Evolutionary conservation across 2,888 invertebrate genomes (phyloP).

Genomic region (Smittia sp.): DNA sequence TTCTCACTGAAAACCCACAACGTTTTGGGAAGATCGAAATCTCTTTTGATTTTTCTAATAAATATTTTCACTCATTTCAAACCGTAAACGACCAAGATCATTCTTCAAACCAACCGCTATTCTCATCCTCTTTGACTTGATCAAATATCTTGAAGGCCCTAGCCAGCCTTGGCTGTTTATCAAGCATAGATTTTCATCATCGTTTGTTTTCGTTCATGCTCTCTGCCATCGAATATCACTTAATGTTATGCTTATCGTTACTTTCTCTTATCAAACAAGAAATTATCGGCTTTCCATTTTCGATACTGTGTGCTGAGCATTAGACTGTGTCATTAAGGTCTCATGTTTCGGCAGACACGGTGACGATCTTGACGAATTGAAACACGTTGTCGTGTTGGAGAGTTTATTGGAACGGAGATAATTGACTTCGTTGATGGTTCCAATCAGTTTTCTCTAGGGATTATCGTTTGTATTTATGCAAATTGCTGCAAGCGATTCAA

Average conservation of each 20-base stretch:
- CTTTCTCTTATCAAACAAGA: constrained; percentile 24
- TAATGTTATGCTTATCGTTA: neutral
- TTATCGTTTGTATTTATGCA: neutral
- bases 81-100: no score
- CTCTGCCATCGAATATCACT: no score
- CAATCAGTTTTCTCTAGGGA: neutral
- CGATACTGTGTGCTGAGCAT: neutral
- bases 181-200: neutral
- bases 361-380: neutral
- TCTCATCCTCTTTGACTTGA: neutral
- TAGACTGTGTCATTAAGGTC: constrained; percentile 19
- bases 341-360: neutral
- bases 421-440: neutral
- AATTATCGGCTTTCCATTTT: neutral
- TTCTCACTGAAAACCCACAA: no score
- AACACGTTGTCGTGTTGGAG: neutral
- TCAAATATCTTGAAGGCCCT: no score
- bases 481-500: neutral
- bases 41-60: no score
- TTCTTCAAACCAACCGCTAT: no score
- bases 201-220: neutral
- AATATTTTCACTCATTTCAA: no score
- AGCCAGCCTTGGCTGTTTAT: neutral
- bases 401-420: neutral
- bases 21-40: no score